phyloP scores from a whole-genome alignment of 2,113 vertebrate genomes.

The Cygnus buccinator region DNA sequence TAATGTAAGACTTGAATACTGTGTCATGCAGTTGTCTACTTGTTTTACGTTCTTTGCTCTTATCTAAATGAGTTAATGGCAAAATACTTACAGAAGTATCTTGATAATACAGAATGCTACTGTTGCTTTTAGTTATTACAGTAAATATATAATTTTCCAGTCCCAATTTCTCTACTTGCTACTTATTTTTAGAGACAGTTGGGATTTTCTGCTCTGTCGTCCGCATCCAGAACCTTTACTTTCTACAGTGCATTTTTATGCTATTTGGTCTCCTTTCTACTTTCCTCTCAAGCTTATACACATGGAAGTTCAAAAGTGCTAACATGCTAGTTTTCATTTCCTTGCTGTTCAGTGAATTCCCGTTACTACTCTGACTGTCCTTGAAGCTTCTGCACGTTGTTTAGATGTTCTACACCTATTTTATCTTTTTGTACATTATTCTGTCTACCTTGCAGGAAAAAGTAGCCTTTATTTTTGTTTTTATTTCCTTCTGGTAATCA shows the following conservation, averaged over 20 bases:
- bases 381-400: slow-evolving; percentile 6
- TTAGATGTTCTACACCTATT: neutral
- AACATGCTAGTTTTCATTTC: neutral
- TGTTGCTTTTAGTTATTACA: neutral
- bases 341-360: neutral
- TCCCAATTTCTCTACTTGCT: neutral
- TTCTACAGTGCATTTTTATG: neutral
- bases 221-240: neutral
- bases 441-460: neutral
- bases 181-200: neutral
- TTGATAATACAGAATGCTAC: neutral
- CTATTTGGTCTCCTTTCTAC: neutral
- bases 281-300: neutral
- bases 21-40: neutral
- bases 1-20: neutral
- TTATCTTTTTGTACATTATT: neutral
- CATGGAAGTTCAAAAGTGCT: slow-evolving; percentile 1
- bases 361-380: neutral
- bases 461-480: slow-evolving; percentile 7
- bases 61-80: neutral
- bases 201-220: neutral
- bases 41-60: neutral
- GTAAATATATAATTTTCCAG: neutral
- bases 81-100: neutral
- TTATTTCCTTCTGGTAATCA: neutral